These are phyloP conservation scores for Himantopus leucocephalus DNA, from an alignment of 2,113 vertebrate species.

Conservation along the genomic window DNA sequence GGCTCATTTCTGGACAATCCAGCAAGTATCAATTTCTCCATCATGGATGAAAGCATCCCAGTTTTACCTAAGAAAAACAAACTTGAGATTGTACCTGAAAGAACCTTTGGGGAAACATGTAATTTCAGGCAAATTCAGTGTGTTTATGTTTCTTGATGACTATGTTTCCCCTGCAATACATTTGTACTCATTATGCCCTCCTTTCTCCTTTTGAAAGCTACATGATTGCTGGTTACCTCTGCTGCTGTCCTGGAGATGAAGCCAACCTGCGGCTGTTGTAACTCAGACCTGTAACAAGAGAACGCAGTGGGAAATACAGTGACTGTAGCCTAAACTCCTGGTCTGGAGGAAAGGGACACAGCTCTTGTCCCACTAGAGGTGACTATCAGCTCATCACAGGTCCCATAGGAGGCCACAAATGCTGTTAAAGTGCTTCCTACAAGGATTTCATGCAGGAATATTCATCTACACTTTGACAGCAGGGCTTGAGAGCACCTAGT, in stretches of 20 bases:
- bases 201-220: background rate
- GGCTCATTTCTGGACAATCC: background rate
- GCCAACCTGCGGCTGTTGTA: background rate
- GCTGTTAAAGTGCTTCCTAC: background rate
- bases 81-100: background rate
- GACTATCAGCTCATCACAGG: background rate
- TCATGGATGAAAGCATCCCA: background rate
- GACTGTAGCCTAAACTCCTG: background rate
- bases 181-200: background rate
- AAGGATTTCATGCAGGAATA: background rate
- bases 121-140: background rate
- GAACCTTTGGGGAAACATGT: background rate
- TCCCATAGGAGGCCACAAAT: background rate
- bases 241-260: background rate
- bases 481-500: background rate
- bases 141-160: background rate
- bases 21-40: fast-evolving
- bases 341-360: background rate
- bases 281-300: background rate
- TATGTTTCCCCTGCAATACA: background rate
- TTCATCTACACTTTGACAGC: background rate
- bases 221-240: background rate
- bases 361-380: background rate
- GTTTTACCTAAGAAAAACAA: background rate
- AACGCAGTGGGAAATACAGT: background rate